Evolutionary conservation across 2,888 invertebrate species (phyloP), one percentile per base, ranked within the genome.

Genomic region (Phortica magna): DNA sequence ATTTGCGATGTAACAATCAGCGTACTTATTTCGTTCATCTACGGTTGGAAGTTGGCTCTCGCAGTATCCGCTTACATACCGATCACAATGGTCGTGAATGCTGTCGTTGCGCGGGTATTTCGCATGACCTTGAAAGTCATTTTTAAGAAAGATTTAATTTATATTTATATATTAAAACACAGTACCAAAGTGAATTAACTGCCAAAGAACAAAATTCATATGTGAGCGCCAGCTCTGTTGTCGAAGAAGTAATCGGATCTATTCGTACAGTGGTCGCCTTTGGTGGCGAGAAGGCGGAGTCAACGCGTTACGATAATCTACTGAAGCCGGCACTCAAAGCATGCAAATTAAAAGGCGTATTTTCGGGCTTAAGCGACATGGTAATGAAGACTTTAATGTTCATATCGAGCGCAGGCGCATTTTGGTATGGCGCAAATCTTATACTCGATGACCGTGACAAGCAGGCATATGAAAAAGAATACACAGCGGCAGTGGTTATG

Each of bases 11-110:
- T 86, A n/a, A 4, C 83, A 3, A 80, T 90, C 4, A 83, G 85
- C n/a, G 81, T 90, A 0, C 76, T 82, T 3, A 94, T 96, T 67
- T 96, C 96, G 0, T 94, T 97, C 86, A 90, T 93, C 0, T 95
- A 95, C 87, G 97, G 97, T 72, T 97, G 97, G 97, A 94, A 96
- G 88, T 92, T 98, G 75, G 96, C 97, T 0, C 92, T 96, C 42
- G 95, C 97, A 61, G 95, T 97, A 75, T 91, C 96, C 77, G 94
- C 95, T 17, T 94, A 95, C 76, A 94, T 96, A 12, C 97, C 97
- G 0, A 89, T 97, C 53, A 93, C 97, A 59, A 95, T 95, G 7
- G 92, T 94, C 2, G 93, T 95, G 0, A 96, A 96, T 14, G 94
- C 94, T 2, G 88, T 96, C 6, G 95, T 97, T 48, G 95, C 96